Conservation (phyloP, 1,140 invertebrate genomes). For the Drosophila fuyamai region DNA sequence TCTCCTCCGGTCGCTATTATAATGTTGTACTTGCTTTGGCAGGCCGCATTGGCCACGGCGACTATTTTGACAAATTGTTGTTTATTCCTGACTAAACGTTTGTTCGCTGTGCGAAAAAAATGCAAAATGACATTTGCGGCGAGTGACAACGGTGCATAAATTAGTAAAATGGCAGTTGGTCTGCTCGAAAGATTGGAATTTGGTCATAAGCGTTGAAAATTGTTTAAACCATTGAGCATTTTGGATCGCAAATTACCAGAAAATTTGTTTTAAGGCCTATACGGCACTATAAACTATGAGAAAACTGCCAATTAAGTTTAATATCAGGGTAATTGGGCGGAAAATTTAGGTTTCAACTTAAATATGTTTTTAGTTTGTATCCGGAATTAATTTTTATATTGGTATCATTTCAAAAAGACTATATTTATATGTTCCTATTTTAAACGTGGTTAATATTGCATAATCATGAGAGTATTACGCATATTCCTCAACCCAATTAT, state of each 20-base stretch:
- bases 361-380: too few species aligned
- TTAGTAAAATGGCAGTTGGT: constrained; percentile 31
- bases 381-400: too few species aligned
- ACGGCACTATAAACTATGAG: not conserved
- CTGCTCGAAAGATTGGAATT: constrained; percentile 1
- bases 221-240: not conserved
- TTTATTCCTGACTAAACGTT: constrained; percentile 74
- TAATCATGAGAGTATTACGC: constrained; percentile 17
- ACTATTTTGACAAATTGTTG: constrained; percentile 70
- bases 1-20: constrained; percentile 23
- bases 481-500: constrained; percentile 17
- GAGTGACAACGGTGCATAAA: constrained; percentile 58
- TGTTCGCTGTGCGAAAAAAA: constrained; percentile 49
- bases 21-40: constrained; percentile 33
- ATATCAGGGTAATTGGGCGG: not conserved
- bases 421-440: too few species aligned
- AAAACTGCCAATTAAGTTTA: not conserved
- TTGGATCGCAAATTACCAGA: not conserved
- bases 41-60: constrained; percentile 31
- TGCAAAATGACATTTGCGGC: constrained; percentile 53
- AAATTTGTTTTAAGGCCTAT: not conserved
- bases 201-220: not conserved
- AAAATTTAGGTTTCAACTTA: too few species aligned
- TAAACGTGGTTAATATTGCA: constrained; percentile 1
- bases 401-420: not conserved